Evolutionary conservation across 1,140 invertebrate genomes (phyloP).

Genomic region (Camponotus pennsylvanicus): DNA sequence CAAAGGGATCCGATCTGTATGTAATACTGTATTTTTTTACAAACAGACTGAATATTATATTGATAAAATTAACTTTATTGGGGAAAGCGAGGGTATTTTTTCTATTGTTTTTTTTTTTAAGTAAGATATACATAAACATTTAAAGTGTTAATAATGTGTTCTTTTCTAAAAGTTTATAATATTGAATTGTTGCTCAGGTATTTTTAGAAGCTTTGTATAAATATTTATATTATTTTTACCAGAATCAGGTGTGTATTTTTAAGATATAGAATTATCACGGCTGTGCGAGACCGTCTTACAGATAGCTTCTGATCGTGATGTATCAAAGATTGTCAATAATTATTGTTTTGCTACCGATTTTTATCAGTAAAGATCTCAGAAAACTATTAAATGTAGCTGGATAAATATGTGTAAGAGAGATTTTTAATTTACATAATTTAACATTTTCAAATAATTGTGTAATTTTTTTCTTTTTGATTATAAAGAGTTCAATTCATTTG

Average conservation of each 20-base stretch:
- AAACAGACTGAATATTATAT: slow-evolving; percentile 66
- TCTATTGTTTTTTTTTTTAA: too few species aligned
- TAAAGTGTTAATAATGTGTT: not conserved
- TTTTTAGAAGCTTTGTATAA: not conserved
- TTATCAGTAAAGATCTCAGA: slow-evolving; percentile 45
- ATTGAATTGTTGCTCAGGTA: slow-evolving; percentile 47
- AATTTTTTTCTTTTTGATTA: too few species aligned
- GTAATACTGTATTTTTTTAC: slow-evolving; percentile 49
- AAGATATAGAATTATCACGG: slow-evolving; percentile 12
- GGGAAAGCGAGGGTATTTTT: not conserved
- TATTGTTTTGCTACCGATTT: not conserved
- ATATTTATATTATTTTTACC: slow-evolving; percentile 1
- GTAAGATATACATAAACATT: not conserved
- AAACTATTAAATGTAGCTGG: slow-evolving; percentile 4
- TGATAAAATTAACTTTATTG: slow-evolving; percentile 39
- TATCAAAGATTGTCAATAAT: not conserved
- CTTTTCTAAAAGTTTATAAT: slow-evolving; percentile 8
- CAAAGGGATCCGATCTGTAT: slow-evolving; percentile 63
- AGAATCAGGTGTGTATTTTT: not conserved
- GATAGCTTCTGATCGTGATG: slow-evolving; percentile 8
- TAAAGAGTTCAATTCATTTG: not conserved
- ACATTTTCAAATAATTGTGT: too few species aligned
- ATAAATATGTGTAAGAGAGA: not conserved
- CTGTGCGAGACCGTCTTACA: slow-evolving; percentile 43
- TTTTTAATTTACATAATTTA: not conserved